These are phyloP conservation scores for Sinopyrophorus schimmeli DNA, from an alignment of 2,888 invertebrate genomes.

Conservation along the genomic window DNA sequence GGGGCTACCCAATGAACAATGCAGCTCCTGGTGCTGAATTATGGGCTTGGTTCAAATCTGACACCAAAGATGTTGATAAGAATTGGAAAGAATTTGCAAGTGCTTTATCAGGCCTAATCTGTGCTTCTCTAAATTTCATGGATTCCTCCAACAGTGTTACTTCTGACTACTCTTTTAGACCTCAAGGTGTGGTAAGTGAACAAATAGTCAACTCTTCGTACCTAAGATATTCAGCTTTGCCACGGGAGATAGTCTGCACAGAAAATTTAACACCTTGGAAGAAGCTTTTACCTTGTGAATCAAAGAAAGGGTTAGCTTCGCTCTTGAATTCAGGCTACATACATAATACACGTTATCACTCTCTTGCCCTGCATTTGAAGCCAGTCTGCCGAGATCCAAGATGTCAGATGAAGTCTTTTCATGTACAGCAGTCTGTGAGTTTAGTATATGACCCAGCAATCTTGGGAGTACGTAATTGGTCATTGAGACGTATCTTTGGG, in stretches of 20 bases:
- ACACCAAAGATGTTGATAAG: conserved; percentile 70
- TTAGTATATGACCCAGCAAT: conserved; percentile 83
- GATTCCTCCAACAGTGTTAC: conserved; percentile 80
- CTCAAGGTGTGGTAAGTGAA: conserved; percentile 63
- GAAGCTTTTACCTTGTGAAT: conserved; percentile 93
- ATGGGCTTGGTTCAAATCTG: conserved; percentile 86
- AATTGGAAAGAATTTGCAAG: conserved; percentile 89
- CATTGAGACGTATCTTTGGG: conserved; percentile 83
- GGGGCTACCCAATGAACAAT: conserved; percentile 91
- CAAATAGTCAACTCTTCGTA: conserved; percentile 59
- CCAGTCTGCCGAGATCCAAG: conserved; percentile 69
- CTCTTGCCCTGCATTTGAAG: conserved; percentile 82
- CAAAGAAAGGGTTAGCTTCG: conserved; percentile 83
- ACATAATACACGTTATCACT: conserved; percentile 92
- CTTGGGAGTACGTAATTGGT: conserved; percentile 75
- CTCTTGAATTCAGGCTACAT: conserved; percentile 88
- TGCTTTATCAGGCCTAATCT: conserved; percentile 91
- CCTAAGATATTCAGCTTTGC: conserved; percentile 84
- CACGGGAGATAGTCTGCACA: conserved; percentile 96
- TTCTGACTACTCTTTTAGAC: conserved; percentile 83
- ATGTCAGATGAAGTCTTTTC: conserved; percentile 65
- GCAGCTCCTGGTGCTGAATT: conserved; percentile 94
- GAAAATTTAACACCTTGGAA: conserved; percentile 99
- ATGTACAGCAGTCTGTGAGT: conserved; percentile 83
- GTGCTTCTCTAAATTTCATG: conserved; percentile 95